Evolutionary conservation across 2,888 invertebrate species (phyloP).

Genomic region (Magallana nippona): DNA sequence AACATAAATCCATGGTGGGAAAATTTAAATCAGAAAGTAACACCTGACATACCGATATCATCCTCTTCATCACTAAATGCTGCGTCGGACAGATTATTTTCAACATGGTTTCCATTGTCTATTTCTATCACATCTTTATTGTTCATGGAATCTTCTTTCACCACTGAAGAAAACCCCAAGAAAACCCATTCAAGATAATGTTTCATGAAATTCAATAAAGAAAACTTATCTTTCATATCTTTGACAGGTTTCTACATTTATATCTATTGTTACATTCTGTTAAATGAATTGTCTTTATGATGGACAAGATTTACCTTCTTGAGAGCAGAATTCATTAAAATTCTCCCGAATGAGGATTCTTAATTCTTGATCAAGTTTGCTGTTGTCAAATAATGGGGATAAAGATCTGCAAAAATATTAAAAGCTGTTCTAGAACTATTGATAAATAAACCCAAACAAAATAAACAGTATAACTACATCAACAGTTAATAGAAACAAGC

Average conservation of each 20-base stretch:
- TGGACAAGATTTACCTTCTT: constrained; percentile 81
- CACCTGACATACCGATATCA: constrained; percentile 77
- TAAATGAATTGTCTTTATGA: no score
- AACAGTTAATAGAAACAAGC: no score
- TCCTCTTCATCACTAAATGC: constrained; percentile 92
- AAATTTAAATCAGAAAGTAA: no score
- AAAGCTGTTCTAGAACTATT: background rate
- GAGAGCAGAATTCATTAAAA: constrained; percentile 92
- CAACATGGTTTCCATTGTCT: constrained; percentile 67
- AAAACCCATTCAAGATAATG: no score
- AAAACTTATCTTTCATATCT: no score
- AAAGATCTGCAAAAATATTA: constrained; percentile 83
- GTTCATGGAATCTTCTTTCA: constrained; percentile 66
- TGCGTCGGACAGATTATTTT: constrained; percentile 84
- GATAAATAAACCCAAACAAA: background rate
- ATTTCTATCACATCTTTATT: constrained; percentile 64
- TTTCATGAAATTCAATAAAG: no score
- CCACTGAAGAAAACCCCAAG: constrained; percentile 20
- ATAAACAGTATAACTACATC: no score
- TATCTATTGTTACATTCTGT: background rate
- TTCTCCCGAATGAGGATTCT: constrained; percentile 91
- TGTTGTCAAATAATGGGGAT: constrained; percentile 92
- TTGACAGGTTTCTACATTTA: background rate
- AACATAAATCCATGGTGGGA: no score
- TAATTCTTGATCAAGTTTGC: constrained; percentile 91